These are phyloP conservation scores for Rhynchonycteris naso DNA, from an alignment of 2,797 vertebrate species.

Conservation along the genomic window DNA sequence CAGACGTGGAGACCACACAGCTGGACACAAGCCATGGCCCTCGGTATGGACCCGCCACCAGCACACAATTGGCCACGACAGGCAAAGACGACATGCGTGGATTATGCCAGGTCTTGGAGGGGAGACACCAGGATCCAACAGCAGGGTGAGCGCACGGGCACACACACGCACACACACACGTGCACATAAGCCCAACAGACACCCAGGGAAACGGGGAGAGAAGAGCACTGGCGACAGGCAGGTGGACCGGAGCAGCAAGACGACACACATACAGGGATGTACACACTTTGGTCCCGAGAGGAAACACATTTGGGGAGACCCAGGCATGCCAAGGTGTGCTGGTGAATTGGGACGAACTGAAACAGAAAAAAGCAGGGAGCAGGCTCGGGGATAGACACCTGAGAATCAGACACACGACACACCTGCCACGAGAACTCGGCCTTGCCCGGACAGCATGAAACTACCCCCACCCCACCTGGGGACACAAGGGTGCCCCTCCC, in stretches of 20 bases:
- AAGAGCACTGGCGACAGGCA: background rate
- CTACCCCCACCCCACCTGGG: background rate
- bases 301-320: background rate
- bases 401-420: background rate
- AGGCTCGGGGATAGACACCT: background rate
- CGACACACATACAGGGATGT: background rate
- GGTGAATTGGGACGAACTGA: background rate
- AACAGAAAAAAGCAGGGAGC: background rate
- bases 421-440: constrained; percentile 14
- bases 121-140: background rate
- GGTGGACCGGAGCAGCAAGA: background rate
- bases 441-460: fast-evolving
- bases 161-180: background rate
- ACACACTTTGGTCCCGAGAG: background rate
- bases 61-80: background rate
- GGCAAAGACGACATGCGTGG: constrained; percentile 48
- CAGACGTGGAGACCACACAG: background rate
- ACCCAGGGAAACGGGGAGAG: background rate
- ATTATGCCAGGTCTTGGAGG: constrained; percentile 37
- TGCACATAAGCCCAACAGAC: background rate
- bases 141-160: background rate
- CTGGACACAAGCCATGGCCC: constrained; percentile 49
- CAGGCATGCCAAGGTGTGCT: background rate
- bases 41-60: background rate
- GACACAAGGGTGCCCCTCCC: background rate